These are phyloP conservation scores for Eretmochelys imbricata DNA, from an alignment of 2,113 vertebrate genomes.

Conservation along the genomic window DNA sequence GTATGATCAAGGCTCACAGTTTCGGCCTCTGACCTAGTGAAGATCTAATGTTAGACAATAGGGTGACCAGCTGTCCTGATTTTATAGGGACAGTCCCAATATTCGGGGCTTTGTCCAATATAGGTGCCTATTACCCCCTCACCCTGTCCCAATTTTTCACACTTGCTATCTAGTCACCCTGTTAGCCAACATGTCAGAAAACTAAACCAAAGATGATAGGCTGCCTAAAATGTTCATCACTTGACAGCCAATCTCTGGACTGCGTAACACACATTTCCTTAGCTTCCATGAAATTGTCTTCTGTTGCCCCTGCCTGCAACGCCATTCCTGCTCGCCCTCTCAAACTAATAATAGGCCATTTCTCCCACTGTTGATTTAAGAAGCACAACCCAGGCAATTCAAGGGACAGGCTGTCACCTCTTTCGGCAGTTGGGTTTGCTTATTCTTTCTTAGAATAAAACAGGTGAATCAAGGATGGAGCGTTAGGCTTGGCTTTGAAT, in stretches of 20 bases:
- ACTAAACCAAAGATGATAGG: fast-evolving
- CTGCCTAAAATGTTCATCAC: fast-evolving
- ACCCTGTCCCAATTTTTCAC: too few relatives aligned
- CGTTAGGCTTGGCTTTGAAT: not conserved
- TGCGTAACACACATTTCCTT: fast-evolving
- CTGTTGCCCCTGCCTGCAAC: not conserved
- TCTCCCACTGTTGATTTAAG: not conserved
- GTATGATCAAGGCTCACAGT: fast-evolving
- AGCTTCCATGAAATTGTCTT: not conserved
- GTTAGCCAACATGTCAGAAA: not conserved
- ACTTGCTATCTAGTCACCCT: too few relatives aligned
- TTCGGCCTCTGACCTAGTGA: fast-evolving
- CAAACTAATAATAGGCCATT: not conserved
- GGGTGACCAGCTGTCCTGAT: too few relatives aligned
- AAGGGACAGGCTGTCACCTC: not conserved
- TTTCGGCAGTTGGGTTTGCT: not conserved
- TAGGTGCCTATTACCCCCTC: too few relatives aligned
- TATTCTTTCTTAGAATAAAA: fast-evolving
- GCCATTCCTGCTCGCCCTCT: not conserved
- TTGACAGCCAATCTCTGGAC: not conserved
- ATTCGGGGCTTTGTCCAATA: too few relatives aligned
- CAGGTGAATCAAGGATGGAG: not conserved
- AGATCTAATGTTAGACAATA: not conserved
- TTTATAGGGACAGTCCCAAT: too few relatives aligned
- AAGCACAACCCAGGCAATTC: not conserved